These are phyloP conservation scores for Tamandua tetradactyla DNA, from an alignment of 2,797 vertebrate species.

Conservation along the genomic window DNA sequence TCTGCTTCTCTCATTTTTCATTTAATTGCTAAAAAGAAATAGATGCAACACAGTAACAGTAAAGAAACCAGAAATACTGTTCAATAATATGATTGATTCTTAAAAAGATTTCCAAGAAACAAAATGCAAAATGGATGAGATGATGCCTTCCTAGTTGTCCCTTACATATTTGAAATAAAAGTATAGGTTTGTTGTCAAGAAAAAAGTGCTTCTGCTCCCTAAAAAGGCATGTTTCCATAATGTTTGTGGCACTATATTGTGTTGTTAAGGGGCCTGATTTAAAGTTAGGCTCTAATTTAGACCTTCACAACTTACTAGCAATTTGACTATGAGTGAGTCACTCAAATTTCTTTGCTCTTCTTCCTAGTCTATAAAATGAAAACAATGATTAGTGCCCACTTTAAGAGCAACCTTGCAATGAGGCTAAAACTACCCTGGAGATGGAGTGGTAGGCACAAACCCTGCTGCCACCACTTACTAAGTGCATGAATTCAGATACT, in stretches of 20 bases:
- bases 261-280: not conserved
- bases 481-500: not conserved
- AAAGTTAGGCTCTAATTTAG: not conserved
- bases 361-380: not conserved
- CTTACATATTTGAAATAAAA: not conserved
- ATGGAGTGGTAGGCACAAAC: not conserved
- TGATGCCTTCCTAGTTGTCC: not conserved
- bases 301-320: not conserved
- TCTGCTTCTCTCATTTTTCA: not conserved
- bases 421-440: not conserved
- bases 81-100: not conserved
- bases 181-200: not conserved
- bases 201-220: not conserved
- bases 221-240: not conserved
- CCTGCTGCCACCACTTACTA: not conserved
- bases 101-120: constrained; percentile 18
- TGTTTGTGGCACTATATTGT: not conserved
- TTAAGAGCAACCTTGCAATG: not conserved
- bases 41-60: not conserved
- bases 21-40: not conserved
- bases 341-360: not conserved
- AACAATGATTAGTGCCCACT: not conserved
- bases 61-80: not conserved
- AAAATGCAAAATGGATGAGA: not conserved
- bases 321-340: not conserved